Conservation (phyloP, 2,888 invertebrate genomes). For the Vanessa cardui region DNA sequence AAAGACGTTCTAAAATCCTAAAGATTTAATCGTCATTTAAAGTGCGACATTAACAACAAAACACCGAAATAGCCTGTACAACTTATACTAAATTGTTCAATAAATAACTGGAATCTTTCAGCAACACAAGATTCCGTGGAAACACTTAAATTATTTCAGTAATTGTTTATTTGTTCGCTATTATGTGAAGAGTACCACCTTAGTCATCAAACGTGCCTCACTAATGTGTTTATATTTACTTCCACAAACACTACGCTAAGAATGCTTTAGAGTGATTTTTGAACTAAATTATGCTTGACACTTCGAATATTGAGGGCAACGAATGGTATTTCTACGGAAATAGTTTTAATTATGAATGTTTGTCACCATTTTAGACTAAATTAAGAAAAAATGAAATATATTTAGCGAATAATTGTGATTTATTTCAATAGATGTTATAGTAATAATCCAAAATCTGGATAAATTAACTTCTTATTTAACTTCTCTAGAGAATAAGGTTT, state of each 20-base stretch:
- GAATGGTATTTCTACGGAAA: neutral
- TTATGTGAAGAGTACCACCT: slow-evolving; percentile 62
- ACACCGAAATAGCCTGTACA: neutral
- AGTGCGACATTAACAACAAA: too few species aligned
- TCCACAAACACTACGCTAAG: slow-evolving; percentile 17
- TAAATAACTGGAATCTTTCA: slow-evolving; percentile 1
- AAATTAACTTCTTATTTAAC: too few species aligned
- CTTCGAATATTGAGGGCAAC: slow-evolving; percentile 5
- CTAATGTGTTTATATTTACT: slow-evolving; percentile 69
- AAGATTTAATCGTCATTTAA: too few species aligned
- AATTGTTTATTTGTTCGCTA: slow-evolving; percentile 64
- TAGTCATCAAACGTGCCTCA: slow-evolving; percentile 56
- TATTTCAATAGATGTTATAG: too few species aligned
- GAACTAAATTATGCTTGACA: slow-evolving; percentile 1
- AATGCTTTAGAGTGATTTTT: slow-evolving; percentile 35
- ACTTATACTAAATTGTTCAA: neutral
- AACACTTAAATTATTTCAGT: slow-evolving; percentile 48
- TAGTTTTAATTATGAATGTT: neutral
- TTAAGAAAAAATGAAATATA: too few species aligned
- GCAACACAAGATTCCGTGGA: slow-evolving; percentile 39
- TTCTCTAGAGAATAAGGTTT: too few species aligned
- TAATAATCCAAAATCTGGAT: too few species aligned
- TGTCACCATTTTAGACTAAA: neutral
- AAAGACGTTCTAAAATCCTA: too few species aligned
- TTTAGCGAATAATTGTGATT: too few species aligned